phyloP scores from a whole-genome alignment of 2,113 vertebrate genomes.

The Meleagris gallopavo region DNA sequence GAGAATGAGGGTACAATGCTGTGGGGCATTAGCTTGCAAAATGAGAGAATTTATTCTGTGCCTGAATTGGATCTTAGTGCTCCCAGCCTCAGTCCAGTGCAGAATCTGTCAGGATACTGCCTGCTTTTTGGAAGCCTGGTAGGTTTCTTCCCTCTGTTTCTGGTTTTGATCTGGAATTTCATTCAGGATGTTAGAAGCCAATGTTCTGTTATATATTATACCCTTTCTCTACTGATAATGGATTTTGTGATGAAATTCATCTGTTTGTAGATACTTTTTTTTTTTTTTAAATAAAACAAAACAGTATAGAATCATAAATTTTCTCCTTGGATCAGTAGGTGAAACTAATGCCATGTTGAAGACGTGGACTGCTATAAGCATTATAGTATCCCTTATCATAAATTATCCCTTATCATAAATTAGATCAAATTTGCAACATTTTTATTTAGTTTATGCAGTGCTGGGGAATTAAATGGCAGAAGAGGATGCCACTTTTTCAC shows the following conservation, averaged over 20 bases:
- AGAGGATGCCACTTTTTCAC: not conserved
- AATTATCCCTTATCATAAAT: not conserved
- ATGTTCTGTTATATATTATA: not conserved
- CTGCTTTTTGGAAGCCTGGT: not conserved
- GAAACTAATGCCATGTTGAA: not conserved
- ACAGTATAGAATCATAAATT: not conserved
- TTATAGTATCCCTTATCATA: not conserved
- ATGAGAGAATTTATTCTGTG: not conserved
- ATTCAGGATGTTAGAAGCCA: not conserved
- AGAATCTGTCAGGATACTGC: accelerated
- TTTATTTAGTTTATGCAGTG: not conserved
- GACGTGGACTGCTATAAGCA: not conserved
- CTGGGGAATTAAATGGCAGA: not conserved
- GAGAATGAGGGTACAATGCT: accelerated
- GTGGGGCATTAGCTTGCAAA: accelerated
- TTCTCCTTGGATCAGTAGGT: not conserved
- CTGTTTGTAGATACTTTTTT: not conserved
- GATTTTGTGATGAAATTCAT: not conserved
- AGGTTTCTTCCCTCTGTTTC: accelerated
- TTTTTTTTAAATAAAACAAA: not conserved
- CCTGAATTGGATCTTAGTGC: not conserved
- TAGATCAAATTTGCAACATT: not conserved
- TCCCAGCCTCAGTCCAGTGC: not conserved
- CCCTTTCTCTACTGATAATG: not conserved
- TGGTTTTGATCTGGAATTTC: not conserved